Base-by-base conservation (phyloP, 2,888 invertebrate genomes). In the Cataglyphis livida region DNA sequence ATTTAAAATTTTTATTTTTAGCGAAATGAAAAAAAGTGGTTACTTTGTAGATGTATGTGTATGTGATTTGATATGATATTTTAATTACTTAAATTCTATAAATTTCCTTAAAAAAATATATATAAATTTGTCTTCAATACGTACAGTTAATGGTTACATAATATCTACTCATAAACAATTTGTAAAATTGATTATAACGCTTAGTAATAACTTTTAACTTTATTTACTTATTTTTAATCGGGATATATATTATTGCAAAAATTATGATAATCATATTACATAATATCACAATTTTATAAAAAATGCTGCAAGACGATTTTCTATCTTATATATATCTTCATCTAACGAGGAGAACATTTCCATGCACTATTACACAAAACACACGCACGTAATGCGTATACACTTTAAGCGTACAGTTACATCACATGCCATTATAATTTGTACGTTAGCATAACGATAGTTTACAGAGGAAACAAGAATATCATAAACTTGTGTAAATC, bases 361-460 rank as follows among this genome's bases (percentile, higher is more conserved):
- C 44, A 10, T 6, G 21, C 35, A 32, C 35, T 25, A n/a, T 18
- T 51, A 28, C 4, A 59, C 48, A 10, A 15, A 57, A 9, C 12
- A 4, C 54, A 54, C 15, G 3, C 25, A 21, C 12, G 25, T 28
- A 74, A 73, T 61, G 0, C 7, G 15, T n/a, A 18, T 32, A 32
- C 10, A 70, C 0, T 57, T 32, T 70, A 25, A 70, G n/a, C 12
- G 12, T 28, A 28, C 28, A 28, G 28, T 79, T 79, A 44, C 44
- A 12, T 79, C 44, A 79, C 41, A 12, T 21, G 35, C 4, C n/a
- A 38, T 44, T 12, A 79, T 3, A 70, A 79, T 59, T 32, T 61
- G 21, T 66, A 57, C 28, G 18, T 71, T 70, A 59, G 32, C 41
- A 28, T 59, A 18, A 70, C 2, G 32, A 44, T 18, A 12, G 32